Percentiles rank a stretch among this genome's conserved stretches.
Evolutionary conservation across 1,140 invertebrate species (phyloP).

Genomic region (Belonocnema kinseyi): DNA sequence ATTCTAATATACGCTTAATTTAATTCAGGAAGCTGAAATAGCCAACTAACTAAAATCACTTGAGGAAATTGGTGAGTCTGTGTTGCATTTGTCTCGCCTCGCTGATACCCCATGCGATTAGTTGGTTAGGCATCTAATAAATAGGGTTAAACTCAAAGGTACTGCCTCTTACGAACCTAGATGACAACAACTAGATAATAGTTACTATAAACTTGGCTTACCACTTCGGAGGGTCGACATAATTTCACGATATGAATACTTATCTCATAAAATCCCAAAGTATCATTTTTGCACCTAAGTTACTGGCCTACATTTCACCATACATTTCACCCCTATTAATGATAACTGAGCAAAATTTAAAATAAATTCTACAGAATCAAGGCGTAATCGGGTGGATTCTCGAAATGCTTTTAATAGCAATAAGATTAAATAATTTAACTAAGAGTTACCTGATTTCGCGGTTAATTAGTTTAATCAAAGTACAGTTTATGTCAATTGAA

Average conservation of each 20-base stretch:
- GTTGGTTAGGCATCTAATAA: constrained; percentile 28
- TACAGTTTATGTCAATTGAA: too few species aligned
- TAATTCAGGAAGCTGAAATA: constrained; percentile 5
- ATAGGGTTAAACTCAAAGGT: constrained; percentile 20
- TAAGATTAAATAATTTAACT: too few species aligned
- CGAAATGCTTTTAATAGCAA: too few species aligned
- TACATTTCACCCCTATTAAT: too few species aligned
- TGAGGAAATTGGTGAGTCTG: constrained; percentile 19
- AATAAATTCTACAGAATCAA: too few species aligned
- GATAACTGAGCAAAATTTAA: too few species aligned
- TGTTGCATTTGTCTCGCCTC: constrained; percentile 26
- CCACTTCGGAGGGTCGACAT: constrained; percentile 8
- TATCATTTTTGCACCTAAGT: background rate
- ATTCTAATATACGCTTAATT: background rate
- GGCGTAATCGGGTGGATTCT: too few species aligned
- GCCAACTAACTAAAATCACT: constrained; percentile 11
- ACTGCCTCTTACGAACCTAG: constrained; percentile 21
- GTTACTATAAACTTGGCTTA: constrained; percentile 26
- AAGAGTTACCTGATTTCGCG: too few species aligned
- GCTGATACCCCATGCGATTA: background rate
- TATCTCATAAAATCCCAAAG: background rate
- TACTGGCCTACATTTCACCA: too few species aligned
- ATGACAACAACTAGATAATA: constrained; percentile 28
- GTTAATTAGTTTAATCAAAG: too few species aligned
- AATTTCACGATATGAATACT: constrained; percentile 1